Conservation (phyloP, 2,888 invertebrate species). For the Macrosiphum euphorbiae region DNA sequence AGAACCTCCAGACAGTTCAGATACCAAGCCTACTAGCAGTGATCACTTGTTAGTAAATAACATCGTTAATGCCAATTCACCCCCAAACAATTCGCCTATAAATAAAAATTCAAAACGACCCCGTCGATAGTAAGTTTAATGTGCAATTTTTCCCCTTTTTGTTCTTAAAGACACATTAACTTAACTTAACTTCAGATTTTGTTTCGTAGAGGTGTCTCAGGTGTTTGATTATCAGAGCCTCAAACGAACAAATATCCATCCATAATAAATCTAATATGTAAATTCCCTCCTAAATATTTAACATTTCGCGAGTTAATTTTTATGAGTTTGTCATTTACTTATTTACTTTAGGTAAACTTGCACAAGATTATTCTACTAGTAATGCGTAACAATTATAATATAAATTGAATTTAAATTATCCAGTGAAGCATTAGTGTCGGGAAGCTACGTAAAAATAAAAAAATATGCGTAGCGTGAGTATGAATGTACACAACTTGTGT, state of each 20-base stretch:
- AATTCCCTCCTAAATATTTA: neutral
- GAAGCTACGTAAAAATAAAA: no score
- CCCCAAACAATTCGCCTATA: slow-evolving; percentile 68
- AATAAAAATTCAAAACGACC: slow-evolving; percentile 77
- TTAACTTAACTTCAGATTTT: slow-evolving; percentile 43
- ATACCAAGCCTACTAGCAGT: slow-evolving; percentile 76
- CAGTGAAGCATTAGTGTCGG: no score
- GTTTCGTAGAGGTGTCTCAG: slow-evolving; percentile 41
- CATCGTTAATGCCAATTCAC: slow-evolving; percentile 74
- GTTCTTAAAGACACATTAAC: slow-evolving; percentile 50
- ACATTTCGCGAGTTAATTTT: neutral
- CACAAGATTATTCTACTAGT: neutral
- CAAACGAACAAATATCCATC: slow-evolving; percentile 31
- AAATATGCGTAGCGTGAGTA: no score
- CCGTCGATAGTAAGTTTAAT: slow-evolving; percentile 82
- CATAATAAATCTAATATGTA: slow-evolving; percentile 14
- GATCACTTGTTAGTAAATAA: slow-evolving; percentile 72
- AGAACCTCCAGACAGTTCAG: slow-evolving; percentile 82
- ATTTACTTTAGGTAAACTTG: neutral
- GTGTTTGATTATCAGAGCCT: slow-evolving; percentile 28
- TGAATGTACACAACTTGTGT: neutral
- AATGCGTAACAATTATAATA: neutral
- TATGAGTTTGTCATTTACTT: neutral
- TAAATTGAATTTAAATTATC: no score
- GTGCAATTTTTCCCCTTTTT: slow-evolving; percentile 25